phyloP scores from a whole-genome alignment of 1,140 invertebrate species.

The Teleogryllus occipitalis region DNA sequence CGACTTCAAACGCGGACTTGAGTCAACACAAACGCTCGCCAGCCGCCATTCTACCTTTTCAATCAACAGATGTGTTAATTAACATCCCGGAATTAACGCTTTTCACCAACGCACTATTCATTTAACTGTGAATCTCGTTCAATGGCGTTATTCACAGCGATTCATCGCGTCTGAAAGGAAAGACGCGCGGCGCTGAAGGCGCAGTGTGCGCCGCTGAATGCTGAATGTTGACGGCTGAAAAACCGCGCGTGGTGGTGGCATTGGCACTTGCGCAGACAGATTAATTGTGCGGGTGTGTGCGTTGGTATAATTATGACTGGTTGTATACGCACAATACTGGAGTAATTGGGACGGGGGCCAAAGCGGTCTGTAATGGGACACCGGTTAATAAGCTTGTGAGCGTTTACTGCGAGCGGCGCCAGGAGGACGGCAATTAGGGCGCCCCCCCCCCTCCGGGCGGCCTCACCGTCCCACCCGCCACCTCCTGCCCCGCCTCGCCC shows the following conservation, averaged over 20 bases:
- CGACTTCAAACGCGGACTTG: not conserved
- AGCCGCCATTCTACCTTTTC: not conserved
- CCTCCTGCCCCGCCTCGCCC: too few species aligned
- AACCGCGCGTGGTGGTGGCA: not conserved
- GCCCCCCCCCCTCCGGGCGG: too few species aligned
- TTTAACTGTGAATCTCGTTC: constrained; percentile 15
- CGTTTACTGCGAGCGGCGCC: not conserved
- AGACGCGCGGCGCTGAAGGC: not conserved
- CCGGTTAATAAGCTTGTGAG: not conserved
- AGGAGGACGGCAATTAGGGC: not conserved
- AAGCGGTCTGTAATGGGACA: not conserved
- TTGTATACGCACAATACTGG: not conserved
- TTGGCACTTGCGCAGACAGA: not conserved
- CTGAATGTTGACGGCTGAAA: not conserved
- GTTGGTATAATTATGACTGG: not conserved
- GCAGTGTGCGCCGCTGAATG: not conserved
- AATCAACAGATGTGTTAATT: constrained; percentile 14
- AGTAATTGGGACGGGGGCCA: not conserved
- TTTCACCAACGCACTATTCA: constrained; percentile 9
- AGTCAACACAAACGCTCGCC: not conserved
- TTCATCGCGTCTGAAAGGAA: not conserved
- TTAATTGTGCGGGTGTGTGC: not conserved
- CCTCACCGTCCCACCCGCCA: too few species aligned
- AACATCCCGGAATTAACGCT: constrained; percentile 12
- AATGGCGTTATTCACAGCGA: constrained; percentile 13